Evolutionary conservation across 1,140 invertebrate species (phyloP).

Genomic region (Dolichoris vasculosae): DNA sequence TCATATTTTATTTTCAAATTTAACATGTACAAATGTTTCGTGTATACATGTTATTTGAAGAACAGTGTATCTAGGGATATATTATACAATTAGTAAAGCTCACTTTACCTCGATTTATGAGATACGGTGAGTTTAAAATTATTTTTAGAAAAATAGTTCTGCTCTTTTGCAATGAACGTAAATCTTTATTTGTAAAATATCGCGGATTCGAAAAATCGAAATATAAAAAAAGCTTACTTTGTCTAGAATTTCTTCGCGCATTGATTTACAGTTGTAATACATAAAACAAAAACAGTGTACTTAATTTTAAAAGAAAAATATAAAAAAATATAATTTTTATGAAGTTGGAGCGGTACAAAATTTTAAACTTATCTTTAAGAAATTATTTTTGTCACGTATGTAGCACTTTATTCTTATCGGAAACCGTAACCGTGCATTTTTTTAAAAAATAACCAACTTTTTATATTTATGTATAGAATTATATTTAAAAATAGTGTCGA

Average conservation of each 20-base stretch:
- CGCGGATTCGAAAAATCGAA: neutral
- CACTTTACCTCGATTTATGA: neutral
- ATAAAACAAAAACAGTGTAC: neutral
- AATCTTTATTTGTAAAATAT: slow-evolving; percentile 1
- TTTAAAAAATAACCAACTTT: neutral
- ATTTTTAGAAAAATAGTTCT: neutral
- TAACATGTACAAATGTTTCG: neutral
- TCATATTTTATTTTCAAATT: no score
- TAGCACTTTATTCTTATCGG: neutral
- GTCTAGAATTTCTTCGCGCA: neutral
- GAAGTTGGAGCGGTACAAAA: neutral
- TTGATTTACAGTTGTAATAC: neutral
- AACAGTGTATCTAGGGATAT: neutral
- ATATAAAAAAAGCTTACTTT: neutral
- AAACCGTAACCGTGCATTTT: neutral
- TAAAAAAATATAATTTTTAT: neutral
- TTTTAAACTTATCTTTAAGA: neutral
- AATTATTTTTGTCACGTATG: neutral
- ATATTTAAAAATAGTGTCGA: neutral
- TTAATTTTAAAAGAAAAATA: neutral
- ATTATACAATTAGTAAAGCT: neutral
- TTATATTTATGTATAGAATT: neutral
- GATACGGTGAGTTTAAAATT: neutral
- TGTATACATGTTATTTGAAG: neutral
- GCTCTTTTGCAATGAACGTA: neutral